These are phyloP conservation scores for Drosophila nigrodunni DNA, from an alignment of 1,140 invertebrate genomes.

Conservation along the genomic window DNA sequence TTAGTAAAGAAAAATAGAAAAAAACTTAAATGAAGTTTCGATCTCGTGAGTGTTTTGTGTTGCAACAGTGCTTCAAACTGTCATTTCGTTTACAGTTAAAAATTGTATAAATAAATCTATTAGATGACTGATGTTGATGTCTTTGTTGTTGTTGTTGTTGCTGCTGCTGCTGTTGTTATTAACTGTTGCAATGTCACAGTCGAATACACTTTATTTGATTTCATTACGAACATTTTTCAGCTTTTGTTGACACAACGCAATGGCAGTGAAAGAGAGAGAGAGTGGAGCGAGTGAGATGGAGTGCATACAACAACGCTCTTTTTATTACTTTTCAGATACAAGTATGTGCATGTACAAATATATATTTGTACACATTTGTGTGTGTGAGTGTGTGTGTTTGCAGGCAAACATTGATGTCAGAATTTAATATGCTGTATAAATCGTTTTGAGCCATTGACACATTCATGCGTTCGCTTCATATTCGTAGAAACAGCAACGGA, in stretches of 20 bases:
- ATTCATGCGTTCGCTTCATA: constrained; percentile 74
- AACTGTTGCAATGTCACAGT: constrained; percentile 50
- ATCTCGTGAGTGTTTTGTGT: constrained; percentile 43
- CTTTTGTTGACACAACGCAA: constrained; percentile 48
- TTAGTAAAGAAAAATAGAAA: constrained; percentile 23
- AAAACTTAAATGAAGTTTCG: constrained; percentile 72
- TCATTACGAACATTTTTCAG: constrained; percentile 62
- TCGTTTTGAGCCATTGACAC: constrained; percentile 83
- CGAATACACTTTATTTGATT: constrained; percentile 60
- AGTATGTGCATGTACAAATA: background rate
- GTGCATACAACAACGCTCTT: constrained; percentile 25
- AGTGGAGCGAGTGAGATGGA: background rate
- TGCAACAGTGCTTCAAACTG: constrained; percentile 34
- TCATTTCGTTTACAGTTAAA: constrained; percentile 56
- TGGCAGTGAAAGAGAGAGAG: constrained; percentile 1
- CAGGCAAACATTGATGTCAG: constrained; percentile 82
- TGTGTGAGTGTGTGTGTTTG: constrained; percentile 33
- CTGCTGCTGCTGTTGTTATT: constrained; percentile 17
- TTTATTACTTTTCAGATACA: constrained; percentile 53
- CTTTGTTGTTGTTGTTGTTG: constrained; percentile 16
- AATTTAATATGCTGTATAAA: constrained; percentile 83
- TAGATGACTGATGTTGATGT: constrained; percentile 48
- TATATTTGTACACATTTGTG: background rate
- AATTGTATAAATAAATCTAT: constrained; percentile 66
- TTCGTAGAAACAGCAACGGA: constrained; percentile 57